Evolutionary conservation across 2,888 invertebrate species (phyloP).

Genomic region (Ichneumoninae sp.): DNA sequence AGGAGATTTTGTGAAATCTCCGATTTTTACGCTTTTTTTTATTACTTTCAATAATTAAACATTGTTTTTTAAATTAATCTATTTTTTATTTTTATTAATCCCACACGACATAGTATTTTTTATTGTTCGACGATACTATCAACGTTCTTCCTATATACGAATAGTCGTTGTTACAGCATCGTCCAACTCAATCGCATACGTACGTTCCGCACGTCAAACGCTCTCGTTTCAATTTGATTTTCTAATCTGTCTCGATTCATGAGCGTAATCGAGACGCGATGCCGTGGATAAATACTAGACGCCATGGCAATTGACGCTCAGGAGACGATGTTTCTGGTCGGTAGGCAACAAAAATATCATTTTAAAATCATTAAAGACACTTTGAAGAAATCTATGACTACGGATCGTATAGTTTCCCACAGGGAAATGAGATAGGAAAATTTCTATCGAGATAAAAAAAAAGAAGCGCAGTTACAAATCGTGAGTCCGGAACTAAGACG

Average conservation of each 20-base stretch:
- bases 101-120: neutral
- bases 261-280: neutral
- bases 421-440: neutral
- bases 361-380: neutral
- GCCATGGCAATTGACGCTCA: slow-evolving; percentile 15
- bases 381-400: neutral
- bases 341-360: neutral
- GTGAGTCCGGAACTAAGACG: neutral
- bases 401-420: neutral
- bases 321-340: neutral
- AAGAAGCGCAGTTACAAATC: neutral
- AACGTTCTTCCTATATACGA: neutral
- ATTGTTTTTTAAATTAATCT: neutral
- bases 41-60: too few relatives aligned
- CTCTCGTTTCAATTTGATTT: slow-evolving; percentile 8
- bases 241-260: slow-evolving; percentile 2
- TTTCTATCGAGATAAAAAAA: neutral
- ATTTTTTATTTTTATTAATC: neutral
- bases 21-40: too few relatives aligned
- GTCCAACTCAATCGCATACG: neutral
- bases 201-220: neutral
- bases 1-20: too few relatives aligned
- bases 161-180: neutral
- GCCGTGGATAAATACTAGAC: neutral
- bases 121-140: neutral